These are phyloP conservation scores for Mareca strepera DNA, from an alignment of 2,797 vertebrate genomes.

Conservation along the genomic window DNA sequence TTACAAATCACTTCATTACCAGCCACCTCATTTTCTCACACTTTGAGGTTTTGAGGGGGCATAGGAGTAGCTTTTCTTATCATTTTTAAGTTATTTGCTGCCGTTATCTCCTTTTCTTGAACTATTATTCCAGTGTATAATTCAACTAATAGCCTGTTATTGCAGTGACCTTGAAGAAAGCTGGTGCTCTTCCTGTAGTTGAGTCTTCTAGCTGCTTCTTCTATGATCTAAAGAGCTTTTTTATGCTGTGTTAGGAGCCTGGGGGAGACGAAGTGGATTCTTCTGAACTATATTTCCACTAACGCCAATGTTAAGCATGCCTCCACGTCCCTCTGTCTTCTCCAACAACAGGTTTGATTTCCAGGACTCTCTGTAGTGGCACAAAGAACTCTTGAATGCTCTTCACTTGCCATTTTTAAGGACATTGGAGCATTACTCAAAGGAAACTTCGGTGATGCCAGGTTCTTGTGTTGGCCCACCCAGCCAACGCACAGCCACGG, in stretches of 20 bases:
- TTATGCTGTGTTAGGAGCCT: neutral
- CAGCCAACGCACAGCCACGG: neutral
- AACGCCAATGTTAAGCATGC: neutral
- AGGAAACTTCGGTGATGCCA: neutral
- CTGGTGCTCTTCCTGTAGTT: neutral
- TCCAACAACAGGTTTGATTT: neutral
- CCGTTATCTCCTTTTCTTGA: neutral
- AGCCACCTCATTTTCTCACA: neutral
- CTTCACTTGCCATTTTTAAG: neutral
- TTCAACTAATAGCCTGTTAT: neutral
- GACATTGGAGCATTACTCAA: neutral
- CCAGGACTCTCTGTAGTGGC: neutral
- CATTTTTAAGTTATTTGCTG: neutral
- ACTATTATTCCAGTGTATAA: neutral
- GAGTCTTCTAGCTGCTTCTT: neutral
- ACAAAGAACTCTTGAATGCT: neutral
- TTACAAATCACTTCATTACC: neutral
- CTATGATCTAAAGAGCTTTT: neutral
- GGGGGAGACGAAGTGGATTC: neutral
- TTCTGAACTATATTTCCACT: neutral
- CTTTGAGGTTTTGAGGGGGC: neutral
- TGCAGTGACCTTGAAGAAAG: neutral
- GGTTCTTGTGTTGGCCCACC: neutral
- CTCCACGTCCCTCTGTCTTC: neutral
- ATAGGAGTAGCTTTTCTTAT: neutral